Evolutionary conservation across 35 echinoderm and acorn worm genomes (phyloP).

Genomic region (Apostichopus parvimensis): DNA sequence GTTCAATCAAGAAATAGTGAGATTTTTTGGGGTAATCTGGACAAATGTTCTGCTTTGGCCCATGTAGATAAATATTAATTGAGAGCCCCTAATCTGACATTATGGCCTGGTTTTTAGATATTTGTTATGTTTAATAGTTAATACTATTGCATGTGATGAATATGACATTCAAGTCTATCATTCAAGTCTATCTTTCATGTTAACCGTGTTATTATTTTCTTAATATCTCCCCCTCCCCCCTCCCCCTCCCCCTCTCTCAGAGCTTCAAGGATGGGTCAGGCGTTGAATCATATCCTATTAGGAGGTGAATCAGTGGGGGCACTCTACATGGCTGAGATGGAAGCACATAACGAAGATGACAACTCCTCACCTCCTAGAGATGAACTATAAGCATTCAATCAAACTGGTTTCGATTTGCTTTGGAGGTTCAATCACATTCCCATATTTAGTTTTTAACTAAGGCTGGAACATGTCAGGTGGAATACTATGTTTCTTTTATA

Average conservation of each 20-base stretch:
- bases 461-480: background rate
- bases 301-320: slow-evolving; percentile 41
- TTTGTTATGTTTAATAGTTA: no score
- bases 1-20: no score
- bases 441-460: background rate
- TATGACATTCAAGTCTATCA: no score
- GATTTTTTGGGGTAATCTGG: no score
- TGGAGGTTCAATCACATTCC: background rate
- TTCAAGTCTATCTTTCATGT: no score
- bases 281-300: slow-evolving; percentile 2
- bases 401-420: background rate
- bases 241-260: background rate
- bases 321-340: background rate
- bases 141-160: no score
- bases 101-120: no score
- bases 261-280: background rate
- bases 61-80: no score
- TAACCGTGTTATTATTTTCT: background rate
- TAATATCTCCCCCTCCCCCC: background rate
- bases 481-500: background rate
- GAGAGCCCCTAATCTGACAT: no score
- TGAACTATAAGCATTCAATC: background rate
- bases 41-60: no score
- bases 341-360: background rate
- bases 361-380: background rate